Conservation (phyloP, 2,797 vertebrate genomes). For the Anisognathus igniventris region DNA sequence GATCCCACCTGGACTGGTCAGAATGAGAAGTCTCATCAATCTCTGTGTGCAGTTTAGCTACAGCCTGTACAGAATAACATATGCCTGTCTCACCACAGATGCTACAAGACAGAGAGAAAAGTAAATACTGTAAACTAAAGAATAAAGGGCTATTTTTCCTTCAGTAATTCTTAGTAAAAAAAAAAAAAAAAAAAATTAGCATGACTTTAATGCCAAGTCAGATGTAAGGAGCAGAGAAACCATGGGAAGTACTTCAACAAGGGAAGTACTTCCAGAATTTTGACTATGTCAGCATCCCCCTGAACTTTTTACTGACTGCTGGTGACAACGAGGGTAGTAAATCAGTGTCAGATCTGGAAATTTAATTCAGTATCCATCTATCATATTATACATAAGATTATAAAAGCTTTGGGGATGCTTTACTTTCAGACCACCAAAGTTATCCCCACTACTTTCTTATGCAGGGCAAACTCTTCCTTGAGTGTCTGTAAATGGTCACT, state of each 20-base stretch:
- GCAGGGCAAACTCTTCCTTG: not conserved
- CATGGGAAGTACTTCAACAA: not conserved
- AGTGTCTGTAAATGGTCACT: not conserved
- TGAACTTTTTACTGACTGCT: not conserved
- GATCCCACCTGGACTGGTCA: not conserved
- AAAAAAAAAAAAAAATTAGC: not conserved
- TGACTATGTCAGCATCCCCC: not conserved
- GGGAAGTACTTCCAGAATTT: not conserved
- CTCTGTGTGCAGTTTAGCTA: not conserved
- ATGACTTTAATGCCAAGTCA: not conserved
- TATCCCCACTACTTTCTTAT: not conserved
- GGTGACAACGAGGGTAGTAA: not conserved
- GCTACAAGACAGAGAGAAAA: not conserved
- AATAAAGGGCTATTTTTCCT: not conserved
- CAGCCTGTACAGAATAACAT: not conserved
- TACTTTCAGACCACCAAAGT: not conserved
- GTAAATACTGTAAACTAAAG: not conserved
- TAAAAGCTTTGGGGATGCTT: not conserved
- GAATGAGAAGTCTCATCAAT: not conserved
- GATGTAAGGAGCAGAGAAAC: not conserved
- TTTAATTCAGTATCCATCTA: not conserved
- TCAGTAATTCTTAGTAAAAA: not conserved
- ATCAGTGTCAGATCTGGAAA: not conserved
- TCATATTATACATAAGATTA: not conserved
- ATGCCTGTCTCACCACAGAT: not conserved